phyloP scores from a whole-genome alignment of 1,140 invertebrate genomes.

The Ceratina calcarata region DNA sequence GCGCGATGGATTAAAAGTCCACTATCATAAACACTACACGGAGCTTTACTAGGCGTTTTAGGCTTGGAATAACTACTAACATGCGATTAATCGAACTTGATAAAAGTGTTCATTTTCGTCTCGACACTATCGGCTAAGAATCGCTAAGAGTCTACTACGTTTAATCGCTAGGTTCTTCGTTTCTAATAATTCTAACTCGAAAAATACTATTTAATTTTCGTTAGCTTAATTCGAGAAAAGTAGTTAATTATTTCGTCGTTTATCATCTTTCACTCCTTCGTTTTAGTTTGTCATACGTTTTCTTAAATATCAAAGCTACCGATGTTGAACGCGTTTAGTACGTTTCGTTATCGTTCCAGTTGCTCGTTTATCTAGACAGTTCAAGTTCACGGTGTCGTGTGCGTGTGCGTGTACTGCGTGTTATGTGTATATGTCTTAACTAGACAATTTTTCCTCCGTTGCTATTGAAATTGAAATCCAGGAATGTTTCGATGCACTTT shows the following conservation, averaged over 20 bases:
- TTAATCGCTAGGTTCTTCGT: constrained; percentile 51
- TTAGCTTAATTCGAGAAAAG: constrained; percentile 67
- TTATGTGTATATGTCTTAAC: not conserved
- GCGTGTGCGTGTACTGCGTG: not conserved
- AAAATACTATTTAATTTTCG: constrained; percentile 73
- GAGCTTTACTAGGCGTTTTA: constrained; percentile 56
- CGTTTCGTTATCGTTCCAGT: constrained; percentile 20
- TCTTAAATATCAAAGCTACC: constrained; percentile 10
- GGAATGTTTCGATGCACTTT: constrained; percentile 11
- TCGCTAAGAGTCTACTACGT: constrained; percentile 60
- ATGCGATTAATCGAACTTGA: constrained; percentile 56
- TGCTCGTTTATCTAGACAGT: constrained; percentile 12
- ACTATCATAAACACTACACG: constrained; percentile 13
- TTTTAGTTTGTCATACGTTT: not conserved
- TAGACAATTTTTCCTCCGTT: not conserved
- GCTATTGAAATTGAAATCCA: constrained; percentile 6
- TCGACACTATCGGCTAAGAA: constrained; percentile 21
- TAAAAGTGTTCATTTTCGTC: constrained; percentile 1
- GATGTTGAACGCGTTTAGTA: not conserved
- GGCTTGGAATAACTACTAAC: constrained; percentile 61
- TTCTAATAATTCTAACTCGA: constrained; percentile 66
- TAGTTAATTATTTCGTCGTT: constrained; percentile 29
- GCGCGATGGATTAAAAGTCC: constrained; percentile 16
- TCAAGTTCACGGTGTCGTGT: not conserved
- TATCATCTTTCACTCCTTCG: not conserved